phyloP scores from a whole-genome alignment of 2,113 vertebrate genomes.

The Micronycteris hirsuta region DNA sequence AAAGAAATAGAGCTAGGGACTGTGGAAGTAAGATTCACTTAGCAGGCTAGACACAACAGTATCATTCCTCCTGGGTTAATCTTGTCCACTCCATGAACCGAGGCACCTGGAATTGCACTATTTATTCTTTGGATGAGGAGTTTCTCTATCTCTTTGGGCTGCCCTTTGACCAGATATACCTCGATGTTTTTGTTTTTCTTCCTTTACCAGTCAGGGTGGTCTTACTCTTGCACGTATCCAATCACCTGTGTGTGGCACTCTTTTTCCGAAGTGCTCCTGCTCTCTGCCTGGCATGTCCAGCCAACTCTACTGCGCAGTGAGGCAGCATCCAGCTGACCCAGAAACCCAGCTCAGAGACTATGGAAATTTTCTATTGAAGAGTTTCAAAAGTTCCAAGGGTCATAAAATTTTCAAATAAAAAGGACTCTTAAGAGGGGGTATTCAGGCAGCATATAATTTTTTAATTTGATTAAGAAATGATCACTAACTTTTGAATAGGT shows the following conservation, averaged over 20 bases:
- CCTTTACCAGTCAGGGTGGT: neutral
- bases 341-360: neutral
- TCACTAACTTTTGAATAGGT: neutral
- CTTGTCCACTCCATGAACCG: neutral
- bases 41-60: neutral
- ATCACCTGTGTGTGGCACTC: neutral
- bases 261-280: neutral
- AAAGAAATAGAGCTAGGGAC: neutral
- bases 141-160: neutral
- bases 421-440: neutral
- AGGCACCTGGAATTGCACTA: neutral
- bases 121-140: neutral
- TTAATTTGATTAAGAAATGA: neutral
- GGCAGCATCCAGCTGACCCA: neutral
- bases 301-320: neutral
- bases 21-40: neutral
- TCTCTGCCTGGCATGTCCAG: neutral
- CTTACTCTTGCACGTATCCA: neutral
- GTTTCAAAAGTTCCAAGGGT: conserved; percentile 4
- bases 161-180: neutral
- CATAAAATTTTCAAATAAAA: neutral
- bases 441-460: conserved; percentile 1
- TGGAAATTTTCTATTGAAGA: neutral
- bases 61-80: neutral
- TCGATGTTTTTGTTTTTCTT: neutral